phyloP scores from a whole-genome alignment of 2,797 vertebrate species.

The Cynopterus sphinx region DNA sequence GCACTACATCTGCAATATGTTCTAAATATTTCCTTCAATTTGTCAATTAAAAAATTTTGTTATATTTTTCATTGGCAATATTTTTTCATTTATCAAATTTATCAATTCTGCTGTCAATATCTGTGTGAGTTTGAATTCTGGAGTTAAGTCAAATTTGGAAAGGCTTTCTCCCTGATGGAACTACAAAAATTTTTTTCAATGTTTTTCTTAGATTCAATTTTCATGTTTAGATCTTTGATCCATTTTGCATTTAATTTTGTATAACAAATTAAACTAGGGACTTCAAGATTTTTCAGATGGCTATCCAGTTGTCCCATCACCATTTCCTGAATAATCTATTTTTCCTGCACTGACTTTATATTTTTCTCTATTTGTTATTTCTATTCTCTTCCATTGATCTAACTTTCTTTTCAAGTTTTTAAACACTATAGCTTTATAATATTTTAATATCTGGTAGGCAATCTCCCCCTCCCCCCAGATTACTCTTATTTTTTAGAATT shows the following conservation, averaged over 20 bases:
- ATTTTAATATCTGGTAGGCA: background rate
- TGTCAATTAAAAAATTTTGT: background rate
- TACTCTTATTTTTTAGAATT: background rate
- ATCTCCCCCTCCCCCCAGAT: accelerated
- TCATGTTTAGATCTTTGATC: background rate
- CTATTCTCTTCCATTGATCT: background rate
- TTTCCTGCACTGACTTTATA: background rate
- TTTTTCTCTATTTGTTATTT: background rate
- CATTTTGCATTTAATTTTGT: background rate
- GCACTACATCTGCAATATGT: background rate
- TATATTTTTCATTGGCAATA: background rate
- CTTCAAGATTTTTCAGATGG: background rate
- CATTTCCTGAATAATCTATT: background rate
- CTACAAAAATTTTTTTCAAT: background rate
- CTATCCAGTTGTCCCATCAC: background rate
- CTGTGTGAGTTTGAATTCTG: background rate
- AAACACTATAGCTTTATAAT: background rate
- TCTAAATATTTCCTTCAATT: background rate
- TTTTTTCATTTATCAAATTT: background rate
- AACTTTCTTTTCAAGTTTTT: background rate
- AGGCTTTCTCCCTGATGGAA: background rate
- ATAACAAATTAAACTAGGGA: background rate
- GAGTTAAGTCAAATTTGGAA: background rate
- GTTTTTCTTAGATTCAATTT: background rate
- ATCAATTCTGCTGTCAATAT: background rate